Percentiles rank a stretch among this genome's conserved stretches.
Conservation (phyloP, 2,888 invertebrate species). For the Sphinx pinastri region DNA sequence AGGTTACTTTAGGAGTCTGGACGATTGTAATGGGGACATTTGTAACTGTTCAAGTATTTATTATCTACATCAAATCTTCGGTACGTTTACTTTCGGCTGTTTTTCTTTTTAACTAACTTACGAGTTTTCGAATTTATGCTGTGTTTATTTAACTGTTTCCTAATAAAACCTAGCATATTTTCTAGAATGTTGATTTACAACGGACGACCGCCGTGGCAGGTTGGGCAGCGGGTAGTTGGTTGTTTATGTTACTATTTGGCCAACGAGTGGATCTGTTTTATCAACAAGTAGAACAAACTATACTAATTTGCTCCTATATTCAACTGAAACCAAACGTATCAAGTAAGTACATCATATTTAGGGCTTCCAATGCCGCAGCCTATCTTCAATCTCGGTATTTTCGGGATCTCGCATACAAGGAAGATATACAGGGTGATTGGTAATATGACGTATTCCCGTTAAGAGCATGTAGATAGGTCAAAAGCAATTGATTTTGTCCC, state of each 20-base stretch:
- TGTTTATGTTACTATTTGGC: conserved; percentile 41
- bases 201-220: conserved; percentile 47
- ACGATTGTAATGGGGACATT: conserved; percentile 53
- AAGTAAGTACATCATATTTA: conserved; percentile 43
- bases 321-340: conserved; percentile 55
- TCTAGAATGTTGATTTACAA: conserved; percentile 46
- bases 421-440: too few relatives aligned
- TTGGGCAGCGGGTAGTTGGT: conserved; percentile 57
- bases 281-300: conserved; percentile 61
- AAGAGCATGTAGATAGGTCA: too few relatives aligned
- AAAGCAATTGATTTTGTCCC: too few relatives aligned
- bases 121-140: neutral
- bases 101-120: too few relatives aligned
- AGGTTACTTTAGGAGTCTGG: conserved; percentile 46
- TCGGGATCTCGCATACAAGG: too few relatives aligned
- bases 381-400: too few relatives aligned
- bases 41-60: conserved; percentile 53
- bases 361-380: too few relatives aligned
- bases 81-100: conserved; percentile 40
- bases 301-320: conserved; percentile 62
- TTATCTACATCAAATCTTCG: conserved; percentile 50
- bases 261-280: conserved; percentile 51
- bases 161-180: conserved; percentile 8
- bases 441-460: too few relatives aligned
- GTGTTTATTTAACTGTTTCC: neutral